Evolutionary conservation across 2,113 vertebrate genomes (phyloP).

Genomic region (Henicopernis longicauda): DNA sequence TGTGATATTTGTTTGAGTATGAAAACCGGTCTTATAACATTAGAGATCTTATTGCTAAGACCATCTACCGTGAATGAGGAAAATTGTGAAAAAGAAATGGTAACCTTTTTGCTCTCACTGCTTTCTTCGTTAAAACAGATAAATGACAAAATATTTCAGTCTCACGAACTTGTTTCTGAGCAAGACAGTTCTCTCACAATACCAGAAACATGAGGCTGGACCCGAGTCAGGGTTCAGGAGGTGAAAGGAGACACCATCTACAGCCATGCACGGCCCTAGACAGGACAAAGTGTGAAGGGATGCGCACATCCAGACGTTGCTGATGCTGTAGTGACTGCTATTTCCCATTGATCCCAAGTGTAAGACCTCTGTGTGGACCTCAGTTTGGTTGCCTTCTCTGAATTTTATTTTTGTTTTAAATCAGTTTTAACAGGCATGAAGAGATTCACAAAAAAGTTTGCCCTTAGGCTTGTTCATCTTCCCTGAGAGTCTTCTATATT

Average conservation of each 20-base stretch:
- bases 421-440: background rate
- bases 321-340: background rate
- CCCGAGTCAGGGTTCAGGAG: background rate
- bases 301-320: background rate
- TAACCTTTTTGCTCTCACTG: background rate
- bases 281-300: background rate
- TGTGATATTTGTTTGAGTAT: slow-evolving; percentile 26
- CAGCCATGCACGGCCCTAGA: accelerated
- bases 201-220: background rate
- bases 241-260: background rate
- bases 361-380: background rate
- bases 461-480: background rate
- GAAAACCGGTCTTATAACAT: background rate
- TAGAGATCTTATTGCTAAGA: background rate
- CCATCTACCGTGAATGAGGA: background rate
- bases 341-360: background rate
- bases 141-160: background rate
- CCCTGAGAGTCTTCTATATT: background rate
- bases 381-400: background rate
- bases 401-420: background rate
- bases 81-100: background rate
- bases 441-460: background rate
- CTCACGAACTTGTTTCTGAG: background rate
- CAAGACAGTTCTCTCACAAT: background rate
- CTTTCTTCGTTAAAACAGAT: slow-evolving; percentile 20